phyloP scores from a whole-genome alignment of 1,140 invertebrate species.

The Elysia chlorotica region DNA sequence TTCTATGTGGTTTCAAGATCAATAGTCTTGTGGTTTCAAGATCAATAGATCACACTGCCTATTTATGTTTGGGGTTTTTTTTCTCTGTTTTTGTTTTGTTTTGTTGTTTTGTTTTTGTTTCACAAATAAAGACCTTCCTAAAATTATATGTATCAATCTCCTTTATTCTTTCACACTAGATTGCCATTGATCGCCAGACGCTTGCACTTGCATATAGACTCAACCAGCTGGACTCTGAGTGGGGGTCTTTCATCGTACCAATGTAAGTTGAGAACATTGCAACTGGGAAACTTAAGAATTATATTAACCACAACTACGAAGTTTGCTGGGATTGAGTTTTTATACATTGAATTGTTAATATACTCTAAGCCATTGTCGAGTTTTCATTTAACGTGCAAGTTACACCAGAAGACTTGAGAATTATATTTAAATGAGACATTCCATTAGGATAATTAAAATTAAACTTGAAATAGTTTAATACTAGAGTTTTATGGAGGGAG shows the following conservation, averaged over 20 bases:
- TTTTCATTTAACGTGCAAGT: no score
- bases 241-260: slow-evolving; percentile 33
- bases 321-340: no score
- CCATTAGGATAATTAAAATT: no score
- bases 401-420: background rate
- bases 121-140: background rate
- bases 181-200: slow-evolving; percentile 41
- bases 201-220: slow-evolving; percentile 46
- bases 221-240: slow-evolving; percentile 49
- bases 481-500: no score
- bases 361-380: no score
- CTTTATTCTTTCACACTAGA: background rate
- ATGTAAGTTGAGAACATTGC: slow-evolving; percentile 34
- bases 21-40: no score
- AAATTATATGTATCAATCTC: background rate
- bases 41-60: background rate
- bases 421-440: background rate
- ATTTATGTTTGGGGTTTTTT: background rate
- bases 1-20: no score
- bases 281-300: background rate
- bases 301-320: background rate
- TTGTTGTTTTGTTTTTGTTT: slow-evolving; percentile 1
- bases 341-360: no score
- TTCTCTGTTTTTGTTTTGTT: slow-evolving; percentile 2
- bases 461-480: no score